A percentile compares a stretch with the other conserved stretches of the same genome.
These are phyloP conservation scores for Drusus annulatus DNA, from an alignment of 1,140 invertebrate genomes.

Conservation along the genomic window DNA sequence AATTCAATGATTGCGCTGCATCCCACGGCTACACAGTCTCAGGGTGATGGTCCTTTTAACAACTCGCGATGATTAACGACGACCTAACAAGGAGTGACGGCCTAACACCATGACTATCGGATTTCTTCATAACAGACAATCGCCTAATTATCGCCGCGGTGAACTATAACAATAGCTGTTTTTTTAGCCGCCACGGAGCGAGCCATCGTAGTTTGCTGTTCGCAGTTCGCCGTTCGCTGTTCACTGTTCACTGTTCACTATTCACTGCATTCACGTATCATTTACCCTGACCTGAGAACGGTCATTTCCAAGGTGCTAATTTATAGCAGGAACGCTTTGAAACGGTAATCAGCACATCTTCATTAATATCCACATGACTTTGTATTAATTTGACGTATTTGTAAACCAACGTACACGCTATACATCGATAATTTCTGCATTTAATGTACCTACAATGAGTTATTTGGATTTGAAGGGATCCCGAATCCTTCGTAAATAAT, in stretches of 20 bases:
- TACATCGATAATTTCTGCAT: too few relatives aligned
- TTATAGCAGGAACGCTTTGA: not conserved
- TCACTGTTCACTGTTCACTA: not conserved
- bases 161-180: conserved; percentile 23
- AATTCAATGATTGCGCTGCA: too few relatives aligned
- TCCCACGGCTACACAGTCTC: too few relatives aligned
- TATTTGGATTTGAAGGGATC: too few relatives aligned
- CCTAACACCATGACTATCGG: conserved; percentile 41
- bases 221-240: not conserved
- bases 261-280: conserved; percentile 14
- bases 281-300: conserved; percentile 14
- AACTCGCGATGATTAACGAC: conserved; percentile 33
- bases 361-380: too few relatives aligned
- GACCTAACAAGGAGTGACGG: conserved; percentile 36
- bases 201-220: conserved; percentile 18
- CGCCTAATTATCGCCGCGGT: conserved; percentile 32
- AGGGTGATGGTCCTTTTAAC: not conserved
- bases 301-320: conserved; percentile 7
- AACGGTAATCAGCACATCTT: too few relatives aligned
- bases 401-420: too few relatives aligned
- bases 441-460: too few relatives aligned
- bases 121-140: conserved; percentile 35
- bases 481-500: too few relatives aligned
- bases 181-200: not conserved
- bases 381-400: too few relatives aligned